Base-by-base conservation (phyloP, 2,113 vertebrate species). In the Agelaius phoeniceus region DNA sequence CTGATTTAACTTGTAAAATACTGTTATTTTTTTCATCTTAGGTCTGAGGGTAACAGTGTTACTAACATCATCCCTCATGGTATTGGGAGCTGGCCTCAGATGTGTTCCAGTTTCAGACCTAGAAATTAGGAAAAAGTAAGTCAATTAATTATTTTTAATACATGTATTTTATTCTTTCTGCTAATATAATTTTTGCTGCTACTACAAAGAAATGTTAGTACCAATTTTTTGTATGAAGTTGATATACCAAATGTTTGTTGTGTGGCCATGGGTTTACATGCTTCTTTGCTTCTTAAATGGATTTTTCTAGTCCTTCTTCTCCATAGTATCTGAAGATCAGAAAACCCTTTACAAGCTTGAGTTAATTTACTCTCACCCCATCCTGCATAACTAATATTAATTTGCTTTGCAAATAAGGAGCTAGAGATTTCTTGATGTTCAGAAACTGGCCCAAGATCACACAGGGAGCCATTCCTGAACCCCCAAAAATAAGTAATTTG, bases 31-130 rank as follows among this genome's bases (percentile, higher is more conserved):
- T 76, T 92, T 84, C 57, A 46, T 86, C 92, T 27, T 97, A 99
- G 99, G 99, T 97, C 97, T 99, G 84, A 98, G 99, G 49, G 95
- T 98, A 7, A 99, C 99, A 18, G 98, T 99, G 81, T 98, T 99
- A 54, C 98, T 99, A 77, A 98, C 99, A 6, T 98, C 98, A 20
- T 98, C 98, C 76, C 97, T 99, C 65, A 99, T 99, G 99, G 97
- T 99, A 46, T 23, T 99, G n/a, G 99, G 99, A 71, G 95, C 99
- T 33, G 98, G 97, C 43, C 91, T 99, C 44, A 98, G 99, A 84
- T 98, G 99, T 94, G 87, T 99, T 91, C 99, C 99, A 9, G 72
- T 99, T 76, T 93, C 98, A 49, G 98, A 99, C 72, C 84, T 98
- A 80, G 93, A 84, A 48, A 96, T 99, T 90, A 99, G 98, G 89